phyloP scores from a whole-genome alignment of 2,113 vertebrate genomes.

The Pogona vitticeps region DNA sequence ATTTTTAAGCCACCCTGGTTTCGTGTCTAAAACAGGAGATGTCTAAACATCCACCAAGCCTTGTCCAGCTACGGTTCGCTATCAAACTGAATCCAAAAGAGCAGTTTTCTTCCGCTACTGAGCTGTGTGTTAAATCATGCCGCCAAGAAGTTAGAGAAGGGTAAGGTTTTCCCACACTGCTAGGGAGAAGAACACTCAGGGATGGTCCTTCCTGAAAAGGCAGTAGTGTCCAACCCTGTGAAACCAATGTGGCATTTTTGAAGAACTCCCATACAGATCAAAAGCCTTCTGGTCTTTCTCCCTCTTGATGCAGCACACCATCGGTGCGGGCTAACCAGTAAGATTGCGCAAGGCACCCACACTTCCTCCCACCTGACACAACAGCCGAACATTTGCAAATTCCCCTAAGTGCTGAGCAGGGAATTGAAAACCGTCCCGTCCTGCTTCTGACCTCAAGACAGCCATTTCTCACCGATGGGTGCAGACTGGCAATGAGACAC shows the following conservation, averaged over 20 bases:
- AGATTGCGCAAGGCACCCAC: not conserved
- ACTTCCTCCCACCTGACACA: not conserved
- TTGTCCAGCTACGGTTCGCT: too few species aligned
- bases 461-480: not conserved
- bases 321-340: not conserved
- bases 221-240: not conserved
- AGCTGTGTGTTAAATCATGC: too few species aligned
- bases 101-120: too few species aligned
- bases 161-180: not conserved
- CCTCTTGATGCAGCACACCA: too few species aligned
- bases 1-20: too few species aligned
- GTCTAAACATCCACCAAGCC: too few species aligned
- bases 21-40: too few species aligned
- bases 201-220: not conserved
- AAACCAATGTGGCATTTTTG: not conserved
- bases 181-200: not conserved
- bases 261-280: not conserved
- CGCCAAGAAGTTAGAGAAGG: too few species aligned
- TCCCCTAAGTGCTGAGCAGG: not conserved
- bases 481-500: not conserved
- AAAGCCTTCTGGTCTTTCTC: not conserved
- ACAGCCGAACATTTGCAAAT: not conserved
- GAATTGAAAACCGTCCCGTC: not conserved
- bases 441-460: too few species aligned
- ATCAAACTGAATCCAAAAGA: too few species aligned